These are phyloP conservation scores for Spilarctia lutea DNA, from an alignment of 2,888 invertebrate species.

Conservation along the genomic window DNA sequence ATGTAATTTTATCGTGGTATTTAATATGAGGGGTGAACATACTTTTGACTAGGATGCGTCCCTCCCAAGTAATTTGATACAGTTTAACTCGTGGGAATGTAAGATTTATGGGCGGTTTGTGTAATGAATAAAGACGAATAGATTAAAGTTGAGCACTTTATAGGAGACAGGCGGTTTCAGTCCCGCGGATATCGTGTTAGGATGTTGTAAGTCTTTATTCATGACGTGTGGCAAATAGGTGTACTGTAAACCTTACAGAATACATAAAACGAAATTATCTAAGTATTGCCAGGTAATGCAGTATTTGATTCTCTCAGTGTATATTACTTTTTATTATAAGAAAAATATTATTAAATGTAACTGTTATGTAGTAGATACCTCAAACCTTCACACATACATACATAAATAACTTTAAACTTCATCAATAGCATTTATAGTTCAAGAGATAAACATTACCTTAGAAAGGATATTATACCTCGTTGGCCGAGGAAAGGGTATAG, in stretches of 20 bases:
- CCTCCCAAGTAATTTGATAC: slow-evolving; percentile 77
- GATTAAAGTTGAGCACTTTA: slow-evolving; percentile 53
- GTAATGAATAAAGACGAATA: slow-evolving; percentile 62
- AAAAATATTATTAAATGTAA: neutral
- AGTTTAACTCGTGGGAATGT: slow-evolving; percentile 78
- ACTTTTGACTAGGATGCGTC: slow-evolving; percentile 63
- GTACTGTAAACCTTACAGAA: neutral
- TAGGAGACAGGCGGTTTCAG: slow-evolving; percentile 41
- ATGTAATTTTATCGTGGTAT: slow-evolving; percentile 30
- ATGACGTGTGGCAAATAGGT: slow-evolving; percentile 8
- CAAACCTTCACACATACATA: too few species aligned
- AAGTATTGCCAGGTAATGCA: neutral
- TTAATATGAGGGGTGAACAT: slow-evolving; percentile 67
- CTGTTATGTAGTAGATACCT: too few species aligned
- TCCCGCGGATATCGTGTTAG: slow-evolving; percentile 38
- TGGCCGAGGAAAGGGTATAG: too few species aligned
- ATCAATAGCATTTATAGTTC: too few species aligned
- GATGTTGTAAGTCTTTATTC: slow-evolving; percentile 27
- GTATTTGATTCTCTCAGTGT: neutral
- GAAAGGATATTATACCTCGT: too few species aligned
- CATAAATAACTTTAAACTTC: too few species aligned
- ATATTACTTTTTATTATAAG: neutral
- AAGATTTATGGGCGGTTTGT: slow-evolving; percentile 63
- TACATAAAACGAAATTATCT: neutral
- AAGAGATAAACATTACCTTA: too few species aligned